Evolutionary conservation across 2,113 vertebrate genomes (phyloP).

Genomic region (Microcebus lehilahytsara): DNA sequence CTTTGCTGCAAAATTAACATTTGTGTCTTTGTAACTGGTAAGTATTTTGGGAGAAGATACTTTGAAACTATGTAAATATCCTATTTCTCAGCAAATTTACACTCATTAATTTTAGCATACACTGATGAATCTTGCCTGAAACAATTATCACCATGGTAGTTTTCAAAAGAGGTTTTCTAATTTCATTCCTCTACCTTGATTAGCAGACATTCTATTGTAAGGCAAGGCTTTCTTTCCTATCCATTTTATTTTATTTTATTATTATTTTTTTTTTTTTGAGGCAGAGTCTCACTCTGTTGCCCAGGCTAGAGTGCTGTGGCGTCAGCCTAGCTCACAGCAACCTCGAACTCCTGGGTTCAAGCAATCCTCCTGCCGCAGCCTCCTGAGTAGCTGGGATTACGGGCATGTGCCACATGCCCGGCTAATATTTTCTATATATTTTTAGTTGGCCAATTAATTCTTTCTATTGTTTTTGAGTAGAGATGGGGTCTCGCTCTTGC

Average conservation of each 20-base stretch:
- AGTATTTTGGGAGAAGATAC: background rate
- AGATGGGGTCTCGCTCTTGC: too few species aligned
- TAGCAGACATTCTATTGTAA: background rate
- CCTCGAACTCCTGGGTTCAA: too few species aligned
- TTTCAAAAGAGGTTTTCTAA: background rate
- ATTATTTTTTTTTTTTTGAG: too few species aligned
- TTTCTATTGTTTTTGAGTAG: too few species aligned
- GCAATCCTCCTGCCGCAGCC: too few species aligned
- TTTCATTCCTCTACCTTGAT: background rate
- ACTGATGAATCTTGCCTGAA: background rate
- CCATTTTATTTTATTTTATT: background rate
- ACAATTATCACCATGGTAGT: background rate
- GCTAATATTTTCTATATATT: too few species aligned
- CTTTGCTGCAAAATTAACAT: background rate
- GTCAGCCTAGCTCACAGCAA: too few species aligned
- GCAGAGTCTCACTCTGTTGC: too few species aligned
- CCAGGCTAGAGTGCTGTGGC: too few species aligned
- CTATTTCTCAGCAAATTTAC: conserved; percentile 6
- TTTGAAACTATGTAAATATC: background rate
- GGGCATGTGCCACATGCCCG: too few species aligned
- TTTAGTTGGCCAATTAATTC: too few species aligned
- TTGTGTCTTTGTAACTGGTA: background rate
- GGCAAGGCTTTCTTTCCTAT: background rate
- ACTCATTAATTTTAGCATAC: background rate
- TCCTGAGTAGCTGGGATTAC: too few species aligned